Percentiles rank a stretch among this genome's conserved stretches.
Conservation (phyloP, 2,888 invertebrate species). For the Branchipolynoe longqiensis region DNA sequence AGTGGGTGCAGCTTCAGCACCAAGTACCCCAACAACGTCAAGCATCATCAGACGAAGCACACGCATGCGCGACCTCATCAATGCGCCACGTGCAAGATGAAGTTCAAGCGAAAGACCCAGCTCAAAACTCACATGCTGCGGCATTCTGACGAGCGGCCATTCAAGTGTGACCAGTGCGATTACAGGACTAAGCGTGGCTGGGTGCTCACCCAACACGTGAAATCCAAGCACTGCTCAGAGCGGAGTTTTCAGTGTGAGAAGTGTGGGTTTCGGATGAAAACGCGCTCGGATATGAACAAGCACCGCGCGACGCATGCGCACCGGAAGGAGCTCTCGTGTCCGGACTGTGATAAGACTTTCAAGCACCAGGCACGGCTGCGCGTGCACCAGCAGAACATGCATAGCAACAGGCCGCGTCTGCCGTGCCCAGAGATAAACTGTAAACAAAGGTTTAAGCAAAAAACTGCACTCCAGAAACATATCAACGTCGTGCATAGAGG, state of each 20-base stretch:
- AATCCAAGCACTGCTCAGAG: not conserved
- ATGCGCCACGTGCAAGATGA: not conserved
- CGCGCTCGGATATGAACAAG: conserved; percentile 5
- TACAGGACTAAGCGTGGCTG: conserved; percentile 5
- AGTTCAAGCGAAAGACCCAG: conserved; percentile 19
- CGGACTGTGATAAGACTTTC: not conserved
- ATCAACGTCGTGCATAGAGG: not conserved
- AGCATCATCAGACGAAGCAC: not conserved
- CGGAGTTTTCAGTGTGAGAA: conserved; percentile 1
- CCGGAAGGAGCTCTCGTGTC: not conserved
- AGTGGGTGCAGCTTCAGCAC: conserved; percentile 7
- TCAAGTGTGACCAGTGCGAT: conserved; percentile 14
- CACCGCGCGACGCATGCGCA: not conserved
- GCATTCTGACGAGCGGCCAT: conserved; percentile 23
- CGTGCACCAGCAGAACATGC: not conserved
- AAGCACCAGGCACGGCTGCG: not conserved
- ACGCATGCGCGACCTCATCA: not conserved
- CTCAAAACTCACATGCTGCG: not conserved
- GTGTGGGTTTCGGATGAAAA: not conserved
- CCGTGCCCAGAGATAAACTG: conserved; percentile 6
- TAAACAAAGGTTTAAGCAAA: not conserved
- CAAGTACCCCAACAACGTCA: conserved; percentile 10
- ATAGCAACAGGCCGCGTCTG: not conserved
- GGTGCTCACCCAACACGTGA: not conserved
- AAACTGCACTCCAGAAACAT: not conserved